phyloP scores from a whole-genome alignment of 2,113 vertebrate species.

The Macroglossus sobrinus region DNA sequence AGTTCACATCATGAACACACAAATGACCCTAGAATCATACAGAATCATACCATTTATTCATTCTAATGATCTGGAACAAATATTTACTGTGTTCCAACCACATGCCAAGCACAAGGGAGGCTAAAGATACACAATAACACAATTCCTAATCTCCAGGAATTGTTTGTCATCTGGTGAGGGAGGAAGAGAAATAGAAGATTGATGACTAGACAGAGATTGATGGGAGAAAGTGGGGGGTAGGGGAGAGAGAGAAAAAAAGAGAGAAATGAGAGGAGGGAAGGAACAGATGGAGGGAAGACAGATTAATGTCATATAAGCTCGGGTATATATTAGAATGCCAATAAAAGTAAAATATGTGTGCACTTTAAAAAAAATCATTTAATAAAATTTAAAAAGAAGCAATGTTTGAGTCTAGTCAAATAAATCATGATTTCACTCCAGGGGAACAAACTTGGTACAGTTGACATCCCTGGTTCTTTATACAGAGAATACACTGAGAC shows the following conservation, averaged over 20 bases:
- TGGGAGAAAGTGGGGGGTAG: not conserved
- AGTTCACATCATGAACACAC: not conserved
- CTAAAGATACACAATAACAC: slow-evolving; percentile 18
- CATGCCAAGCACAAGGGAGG: not conserved
- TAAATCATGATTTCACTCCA: slow-evolving; percentile 42
- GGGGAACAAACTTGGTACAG: slow-evolving; percentile 1
- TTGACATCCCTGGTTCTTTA: not conserved
- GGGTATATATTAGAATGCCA: not conserved
- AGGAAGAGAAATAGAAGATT: not conserved
- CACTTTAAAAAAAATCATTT: not conserved
- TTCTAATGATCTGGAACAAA: slow-evolving; percentile 21
- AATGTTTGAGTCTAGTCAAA: slow-evolving; percentile 16
- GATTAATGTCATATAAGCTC: not conserved
- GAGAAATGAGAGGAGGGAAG: not conserved
- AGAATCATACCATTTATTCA: not conserved
- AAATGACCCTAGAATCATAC: not conserved
- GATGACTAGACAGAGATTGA: not conserved
- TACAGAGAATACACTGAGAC: not conserved
- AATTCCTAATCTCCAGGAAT: not conserved
- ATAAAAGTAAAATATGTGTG: slow-evolving; percentile 37
- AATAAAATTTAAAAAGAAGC: slow-evolving; percentile 54
- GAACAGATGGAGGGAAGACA: not conserved
- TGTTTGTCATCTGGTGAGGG: not conserved
- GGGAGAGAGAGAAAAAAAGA: not conserved
- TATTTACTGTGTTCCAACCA: not conserved